Evolutionary conservation across 2,888 invertebrate genomes (phyloP).

Genomic region (Oligia fasciuncula): DNA sequence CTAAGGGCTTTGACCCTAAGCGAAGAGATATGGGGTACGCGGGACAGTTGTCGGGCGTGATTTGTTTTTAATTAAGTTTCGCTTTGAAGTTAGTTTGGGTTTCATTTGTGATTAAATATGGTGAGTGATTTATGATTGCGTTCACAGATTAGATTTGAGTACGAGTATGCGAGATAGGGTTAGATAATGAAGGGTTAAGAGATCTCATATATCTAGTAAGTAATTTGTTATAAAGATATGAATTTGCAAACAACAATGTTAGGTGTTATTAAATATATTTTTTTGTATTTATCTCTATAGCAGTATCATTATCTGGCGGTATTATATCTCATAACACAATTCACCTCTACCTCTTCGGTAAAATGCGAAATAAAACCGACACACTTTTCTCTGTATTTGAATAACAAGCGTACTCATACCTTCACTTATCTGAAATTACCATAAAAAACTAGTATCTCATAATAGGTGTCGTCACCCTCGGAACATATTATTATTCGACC

Average conservation of each 20-base stretch:
- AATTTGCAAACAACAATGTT: constrained; percentile 10
- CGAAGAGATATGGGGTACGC: constrained; percentile 66
- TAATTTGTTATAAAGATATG: constrained; percentile 26
- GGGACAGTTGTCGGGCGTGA: constrained; percentile 61
- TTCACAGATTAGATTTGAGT: constrained; percentile 60
- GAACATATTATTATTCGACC: constrained; percentile 72
- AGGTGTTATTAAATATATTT: neutral
- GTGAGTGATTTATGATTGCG: constrained; percentile 67
- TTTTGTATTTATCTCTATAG: neutral
- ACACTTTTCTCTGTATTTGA: constrained; percentile 37
- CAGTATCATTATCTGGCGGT: neutral
- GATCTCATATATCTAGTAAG: constrained; percentile 20
- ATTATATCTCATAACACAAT: neutral
- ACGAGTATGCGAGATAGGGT: constrained; percentile 44
- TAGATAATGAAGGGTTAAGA: constrained; percentile 39
- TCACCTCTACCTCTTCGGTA: neutral
- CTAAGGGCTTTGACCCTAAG: constrained; percentile 73
- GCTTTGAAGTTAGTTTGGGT: constrained; percentile 59
- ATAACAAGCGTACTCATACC: constrained; percentile 43
- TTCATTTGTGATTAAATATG: constrained; percentile 67
- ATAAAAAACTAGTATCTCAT: constrained; percentile 55
- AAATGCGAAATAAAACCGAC: constrained; percentile 31
- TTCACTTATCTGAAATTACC: constrained; percentile 51
- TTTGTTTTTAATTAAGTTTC: constrained; percentile 70
- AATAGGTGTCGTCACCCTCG: constrained; percentile 70